Conservation (phyloP, 1,140 invertebrate genomes). For the Drosophila baimaii region DNA sequence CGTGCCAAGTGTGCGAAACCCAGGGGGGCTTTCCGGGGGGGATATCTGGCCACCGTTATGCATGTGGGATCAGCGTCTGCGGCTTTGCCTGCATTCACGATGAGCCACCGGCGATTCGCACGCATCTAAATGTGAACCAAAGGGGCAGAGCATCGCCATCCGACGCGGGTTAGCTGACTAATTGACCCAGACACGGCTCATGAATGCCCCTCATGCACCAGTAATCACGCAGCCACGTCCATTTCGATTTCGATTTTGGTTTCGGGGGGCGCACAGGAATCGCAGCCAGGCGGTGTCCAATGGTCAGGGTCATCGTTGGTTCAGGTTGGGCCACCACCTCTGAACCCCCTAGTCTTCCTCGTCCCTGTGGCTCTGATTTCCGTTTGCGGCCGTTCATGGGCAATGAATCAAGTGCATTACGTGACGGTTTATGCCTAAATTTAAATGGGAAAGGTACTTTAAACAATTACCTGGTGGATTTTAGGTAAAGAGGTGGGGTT, state of each 20-base stretch:
- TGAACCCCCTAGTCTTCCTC: background rate
- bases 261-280: conserved; percentile 22
- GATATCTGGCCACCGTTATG: conserved; percentile 9
- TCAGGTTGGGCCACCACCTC: no score
- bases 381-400: conserved; percentile 1
- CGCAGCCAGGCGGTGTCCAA: conserved; percentile 15
- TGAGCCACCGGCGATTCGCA: conserved; percentile 39
- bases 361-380: conserved; percentile 31
- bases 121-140: conserved; percentile 41
- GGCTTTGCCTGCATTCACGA: conserved; percentile 20
- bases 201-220: conserved; percentile 53
- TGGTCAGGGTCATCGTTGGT: conserved; percentile 46
- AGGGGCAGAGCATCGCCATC: background rate
- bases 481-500: no score
- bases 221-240: conserved; percentile 33
- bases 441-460: conserved; percentile 14
- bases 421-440: conserved; percentile 11
- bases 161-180: conserved; percentile 36
- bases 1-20: conserved; percentile 32
- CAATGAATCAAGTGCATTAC: conserved; percentile 29
- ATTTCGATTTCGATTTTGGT: conserved; percentile 40
- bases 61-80: conserved; percentile 31
- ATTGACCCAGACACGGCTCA: conserved; percentile 48
- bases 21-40: background rate
- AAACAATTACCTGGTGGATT: background rate